A percentile compares a stretch with the other conserved stretches of the same genome.
Evolutionary conservation across 2,888 invertebrate genomes (phyloP).

Genomic region (Megastigmus dorsalis): DNA sequence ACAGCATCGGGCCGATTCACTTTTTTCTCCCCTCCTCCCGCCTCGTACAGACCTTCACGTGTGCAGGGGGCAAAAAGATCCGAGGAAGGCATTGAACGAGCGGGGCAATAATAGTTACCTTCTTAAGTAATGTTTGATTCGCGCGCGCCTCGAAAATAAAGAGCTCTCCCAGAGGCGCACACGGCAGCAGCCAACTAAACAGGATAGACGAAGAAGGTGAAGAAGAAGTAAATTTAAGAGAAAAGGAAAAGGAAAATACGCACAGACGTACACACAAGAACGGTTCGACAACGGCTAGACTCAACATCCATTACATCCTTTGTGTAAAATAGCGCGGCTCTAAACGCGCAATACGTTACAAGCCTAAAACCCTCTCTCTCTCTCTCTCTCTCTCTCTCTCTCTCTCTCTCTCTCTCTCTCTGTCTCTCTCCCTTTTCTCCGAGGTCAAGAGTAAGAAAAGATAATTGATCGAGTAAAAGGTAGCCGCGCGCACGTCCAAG

Average conservation of each 20-base stretch:
- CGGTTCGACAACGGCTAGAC: conserved; percentile 4
- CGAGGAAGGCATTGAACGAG: too few species aligned
- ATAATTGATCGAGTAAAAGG: conserved; percentile 52
- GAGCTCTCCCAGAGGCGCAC: too few species aligned
- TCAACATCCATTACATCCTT: conserved; percentile 37
- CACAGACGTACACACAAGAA: neutral
- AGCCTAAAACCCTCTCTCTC: neutral
- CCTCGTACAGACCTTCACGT: too few species aligned
- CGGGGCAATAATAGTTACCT: too few species aligned
- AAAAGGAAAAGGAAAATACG: neutral
- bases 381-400: too few species aligned
- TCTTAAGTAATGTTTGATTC: conserved; percentile 6
- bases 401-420: neutral
- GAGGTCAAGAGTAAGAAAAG: conserved; percentile 34
- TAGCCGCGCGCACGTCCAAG: conserved; percentile 9
- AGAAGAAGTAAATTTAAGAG: neutral
- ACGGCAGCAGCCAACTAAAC: neutral
- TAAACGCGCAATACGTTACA: conserved; percentile 31
- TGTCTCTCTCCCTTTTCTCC: conserved; percentile 10
- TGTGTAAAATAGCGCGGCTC: conserved; percentile 33
- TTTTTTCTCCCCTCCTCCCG: too few species aligned
- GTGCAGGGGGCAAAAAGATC: too few species aligned
- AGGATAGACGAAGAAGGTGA: neutral
- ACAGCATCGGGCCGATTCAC: too few species aligned
- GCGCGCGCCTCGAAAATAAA: too few species aligned